Evolutionary conservation across 92 coral and sea anemone genomes (phyloP).

Genomic region (Ricordea florida): DNA sequence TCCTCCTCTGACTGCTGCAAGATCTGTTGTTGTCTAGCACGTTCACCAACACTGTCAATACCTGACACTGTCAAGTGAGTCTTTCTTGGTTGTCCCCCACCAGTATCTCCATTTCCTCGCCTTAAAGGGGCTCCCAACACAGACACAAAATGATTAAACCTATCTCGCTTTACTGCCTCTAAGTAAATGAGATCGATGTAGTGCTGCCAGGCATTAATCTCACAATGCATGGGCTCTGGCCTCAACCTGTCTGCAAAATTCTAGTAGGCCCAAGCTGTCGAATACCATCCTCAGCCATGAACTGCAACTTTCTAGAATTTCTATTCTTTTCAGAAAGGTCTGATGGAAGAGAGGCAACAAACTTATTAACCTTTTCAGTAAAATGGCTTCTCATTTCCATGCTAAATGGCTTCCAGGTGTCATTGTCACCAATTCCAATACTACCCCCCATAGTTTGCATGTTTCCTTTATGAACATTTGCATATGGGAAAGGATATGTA

Average conservation of each 20-base stretch:
- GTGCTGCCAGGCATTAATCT: constrained; percentile 65
- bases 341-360: too few species aligned
- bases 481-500: too few species aligned
- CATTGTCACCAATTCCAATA: too few species aligned
- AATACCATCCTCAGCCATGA: too few species aligned
- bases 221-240: constrained; percentile 66
- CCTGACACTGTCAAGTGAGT: neutral
- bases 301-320: too few species aligned
- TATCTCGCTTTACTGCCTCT: constrained; percentile 42
- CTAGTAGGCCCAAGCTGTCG: constrained; percentile 61
- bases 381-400: constrained; percentile 21
- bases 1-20: neutral
- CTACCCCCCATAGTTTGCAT: too few species aligned
- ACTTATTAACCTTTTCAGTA: too few species aligned
- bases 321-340: too few species aligned
- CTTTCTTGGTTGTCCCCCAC: neutral
- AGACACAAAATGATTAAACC: constrained; percentile 8
- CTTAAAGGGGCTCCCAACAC: neutral
- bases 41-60: too few species aligned
- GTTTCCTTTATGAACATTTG: too few species aligned
- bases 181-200: constrained; percentile 14
- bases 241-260: constrained; percentile 61
- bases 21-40: constrained; percentile 6
- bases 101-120: neutral
- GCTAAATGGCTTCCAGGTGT: constrained; percentile 17